Conservation (phyloP, 2,888 invertebrate genomes). For the Amblyjoppa fuscipennis region DNA sequence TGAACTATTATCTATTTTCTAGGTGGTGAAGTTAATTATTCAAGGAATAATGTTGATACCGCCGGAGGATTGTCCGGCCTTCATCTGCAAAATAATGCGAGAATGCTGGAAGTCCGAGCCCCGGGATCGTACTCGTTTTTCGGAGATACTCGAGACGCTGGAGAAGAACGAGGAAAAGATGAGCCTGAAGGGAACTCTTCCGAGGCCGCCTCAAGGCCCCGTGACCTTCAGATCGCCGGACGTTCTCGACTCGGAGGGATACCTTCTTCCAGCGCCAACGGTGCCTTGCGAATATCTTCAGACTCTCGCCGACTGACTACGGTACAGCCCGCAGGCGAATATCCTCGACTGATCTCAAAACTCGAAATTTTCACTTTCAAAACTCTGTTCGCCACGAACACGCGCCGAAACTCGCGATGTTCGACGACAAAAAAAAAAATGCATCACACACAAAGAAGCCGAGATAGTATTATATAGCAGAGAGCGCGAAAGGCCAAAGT, state of each 20-base stretch:
- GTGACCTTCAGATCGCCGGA: constrained; percentile 84
- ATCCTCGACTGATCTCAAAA: constrained; percentile 11
- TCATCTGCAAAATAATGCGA: constrained; percentile 91
- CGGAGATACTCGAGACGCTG: constrained; percentile 89
- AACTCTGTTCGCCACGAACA: background rate
- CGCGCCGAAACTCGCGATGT: background rate
- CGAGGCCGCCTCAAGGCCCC: constrained; percentile 87
- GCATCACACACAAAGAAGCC: constrained; percentile 30
- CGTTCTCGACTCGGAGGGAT: constrained; percentile 89
- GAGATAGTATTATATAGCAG: constrained; percentile 50
- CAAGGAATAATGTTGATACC: constrained; percentile 93
- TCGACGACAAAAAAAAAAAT: background rate
- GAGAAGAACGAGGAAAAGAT: constrained; percentile 85
- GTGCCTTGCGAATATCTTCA: constrained; percentile 87
- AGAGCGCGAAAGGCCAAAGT: constrained; percentile 39
- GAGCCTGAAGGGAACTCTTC: constrained; percentile 81
- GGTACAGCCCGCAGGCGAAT: constrained; percentile 29
- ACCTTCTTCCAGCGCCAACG: constrained; percentile 88
- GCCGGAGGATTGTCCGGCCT: constrained; percentile 91
- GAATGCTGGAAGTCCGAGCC: constrained; percentile 94
- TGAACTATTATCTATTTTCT: constrained; percentile 48
- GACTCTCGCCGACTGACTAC: constrained; percentile 84
- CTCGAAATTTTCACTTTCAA: background rate
- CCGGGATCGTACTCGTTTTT: constrained; percentile 90
- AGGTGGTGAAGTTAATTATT: constrained; percentile 92